Percentiles rank a stretch among this genome's conserved stretches.
phyloP scores from a whole-genome alignment of 2,888 invertebrate genomes.

The Galerucella nymphaeae region DNA sequence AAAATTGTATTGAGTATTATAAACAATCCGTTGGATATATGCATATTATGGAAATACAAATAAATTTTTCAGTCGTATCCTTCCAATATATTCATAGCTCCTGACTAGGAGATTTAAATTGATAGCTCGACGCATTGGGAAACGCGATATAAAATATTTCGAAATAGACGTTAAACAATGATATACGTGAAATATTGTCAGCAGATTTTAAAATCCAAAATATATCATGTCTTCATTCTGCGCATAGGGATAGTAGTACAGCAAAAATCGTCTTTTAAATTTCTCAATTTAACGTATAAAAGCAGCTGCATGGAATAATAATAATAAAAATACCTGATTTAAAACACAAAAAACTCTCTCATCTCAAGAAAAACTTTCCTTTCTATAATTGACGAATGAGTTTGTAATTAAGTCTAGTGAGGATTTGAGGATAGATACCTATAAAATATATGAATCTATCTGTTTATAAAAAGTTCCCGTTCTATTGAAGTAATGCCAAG shows the following conservation, averaged over 20 bases:
- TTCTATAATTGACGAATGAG: not conserved
- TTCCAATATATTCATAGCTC: constrained; percentile 4
- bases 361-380: not conserved
- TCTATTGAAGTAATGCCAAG: constrained; percentile 20
- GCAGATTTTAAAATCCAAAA: constrained; percentile 24
- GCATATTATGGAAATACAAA: not conserved
- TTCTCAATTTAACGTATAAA: too few relatives aligned
- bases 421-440: too few relatives aligned
- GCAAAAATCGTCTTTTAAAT: not conserved
- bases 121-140: constrained; percentile 28
- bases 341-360: too few relatives aligned
- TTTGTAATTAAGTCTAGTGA: too few relatives aligned
- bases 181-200: constrained; percentile 16
- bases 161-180: constrained; percentile 30
- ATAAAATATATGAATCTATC: not conserved
- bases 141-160: constrained; percentile 30
- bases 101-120: constrained; percentile 28
- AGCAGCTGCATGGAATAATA: too few relatives aligned
- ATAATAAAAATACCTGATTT: too few relatives aligned
- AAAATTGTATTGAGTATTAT: too few relatives aligned
- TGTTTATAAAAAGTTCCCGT: constrained; percentile 5
- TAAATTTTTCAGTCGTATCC: constrained; percentile 8
- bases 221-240: constrained; percentile 16
- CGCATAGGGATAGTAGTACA: not conserved
- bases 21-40: not conserved